Evolutionary conservation across 2,888 invertebrate genomes (phyloP).

Genomic region (Hydroisotoma schaefferi): DNA sequence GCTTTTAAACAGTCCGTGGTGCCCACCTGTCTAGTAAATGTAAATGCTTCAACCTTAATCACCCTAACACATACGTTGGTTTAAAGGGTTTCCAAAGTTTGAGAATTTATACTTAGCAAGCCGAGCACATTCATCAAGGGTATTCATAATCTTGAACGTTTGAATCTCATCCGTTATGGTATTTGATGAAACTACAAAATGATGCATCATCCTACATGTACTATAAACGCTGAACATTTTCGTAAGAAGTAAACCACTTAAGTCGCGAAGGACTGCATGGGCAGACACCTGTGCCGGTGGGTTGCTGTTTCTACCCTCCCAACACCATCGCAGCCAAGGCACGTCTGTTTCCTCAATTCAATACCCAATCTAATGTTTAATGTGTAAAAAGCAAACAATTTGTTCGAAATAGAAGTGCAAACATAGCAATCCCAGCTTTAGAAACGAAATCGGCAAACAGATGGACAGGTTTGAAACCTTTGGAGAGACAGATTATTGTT

Average conservation of each 20-base stretch:
- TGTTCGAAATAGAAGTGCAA: constrained; percentile 48
- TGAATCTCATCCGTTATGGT: background rate
- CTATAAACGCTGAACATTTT: no score
- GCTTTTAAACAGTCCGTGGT: no score
- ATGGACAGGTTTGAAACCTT: constrained; percentile 2
- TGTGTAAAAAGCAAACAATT: constrained; percentile 47
- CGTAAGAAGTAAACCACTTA: no score
- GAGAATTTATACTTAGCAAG: constrained; percentile 8
- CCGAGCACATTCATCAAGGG: constrained; percentile 1
- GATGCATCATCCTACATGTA: no score
- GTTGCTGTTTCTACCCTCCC: constrained; percentile 3
- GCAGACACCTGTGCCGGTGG: constrained; percentile 4
- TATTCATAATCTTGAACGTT: background rate
- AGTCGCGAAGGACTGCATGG: no score
- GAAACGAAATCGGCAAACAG: constrained; percentile 27
- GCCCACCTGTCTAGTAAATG: constrained; percentile 10
- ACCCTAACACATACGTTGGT: constrained; percentile 7
- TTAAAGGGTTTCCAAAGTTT: constrained; percentile 7
- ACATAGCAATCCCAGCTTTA: constrained; percentile 24
- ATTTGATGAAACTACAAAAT: background rate
- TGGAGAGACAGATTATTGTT: no score
- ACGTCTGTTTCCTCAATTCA: constrained; percentile 1
- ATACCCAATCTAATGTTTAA: constrained; percentile 38
- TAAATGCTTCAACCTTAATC: constrained; percentile 9
- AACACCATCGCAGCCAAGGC: background rate